Conservation (phyloP, 2,888 invertebrate genomes). For the Mythimna loreyi region DNA sequence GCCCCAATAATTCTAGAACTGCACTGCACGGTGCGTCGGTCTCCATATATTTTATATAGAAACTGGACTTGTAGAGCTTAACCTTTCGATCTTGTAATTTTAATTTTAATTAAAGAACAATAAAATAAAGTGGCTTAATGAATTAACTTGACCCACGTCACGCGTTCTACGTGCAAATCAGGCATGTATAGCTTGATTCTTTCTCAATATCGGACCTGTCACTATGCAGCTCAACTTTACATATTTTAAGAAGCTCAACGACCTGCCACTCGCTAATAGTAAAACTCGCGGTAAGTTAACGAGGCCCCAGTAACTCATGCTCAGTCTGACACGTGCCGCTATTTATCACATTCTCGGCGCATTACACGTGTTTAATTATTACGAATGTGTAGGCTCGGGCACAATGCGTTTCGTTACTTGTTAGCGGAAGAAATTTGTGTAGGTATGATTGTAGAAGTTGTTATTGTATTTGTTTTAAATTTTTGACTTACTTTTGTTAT, state of each 20-base stretch:
- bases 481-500: neutral
- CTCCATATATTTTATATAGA: no score
- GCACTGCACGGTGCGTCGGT: no score
- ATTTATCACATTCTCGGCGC: constrained; percentile 50
- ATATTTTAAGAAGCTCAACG: constrained; percentile 28
- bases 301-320: constrained; percentile 50
- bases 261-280: constrained; percentile 6
- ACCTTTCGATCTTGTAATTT: no score
- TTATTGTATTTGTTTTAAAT: neutral
- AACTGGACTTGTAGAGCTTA: no score
- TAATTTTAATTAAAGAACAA: no score
- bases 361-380: constrained; percentile 50
- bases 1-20: no score
- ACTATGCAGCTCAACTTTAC: constrained; percentile 8
- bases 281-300: constrained; percentile 18
- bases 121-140: no score
- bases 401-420: constrained; percentile 16
- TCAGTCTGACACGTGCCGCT: constrained; percentile 49
- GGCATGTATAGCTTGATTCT: no score
- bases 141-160: no score
- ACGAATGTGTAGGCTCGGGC: constrained; percentile 32
- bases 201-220: neutral
- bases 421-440: neutral
- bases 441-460: neutral
- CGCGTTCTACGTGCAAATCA: no score